phyloP scores from a whole-genome alignment of 1,140 invertebrate species.

The Pteromalus puparum region DNA sequence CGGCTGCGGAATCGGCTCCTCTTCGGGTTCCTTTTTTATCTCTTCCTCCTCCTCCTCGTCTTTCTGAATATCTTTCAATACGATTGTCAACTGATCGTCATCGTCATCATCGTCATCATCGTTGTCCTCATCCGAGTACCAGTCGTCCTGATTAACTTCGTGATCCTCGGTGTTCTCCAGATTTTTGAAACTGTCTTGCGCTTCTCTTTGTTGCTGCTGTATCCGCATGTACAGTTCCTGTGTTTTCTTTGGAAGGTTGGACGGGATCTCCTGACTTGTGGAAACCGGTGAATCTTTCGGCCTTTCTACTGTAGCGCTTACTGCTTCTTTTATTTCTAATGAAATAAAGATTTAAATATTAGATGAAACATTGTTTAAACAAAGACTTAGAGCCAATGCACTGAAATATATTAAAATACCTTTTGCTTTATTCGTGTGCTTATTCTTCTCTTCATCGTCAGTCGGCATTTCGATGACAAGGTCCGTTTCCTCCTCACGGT shows the following conservation, averaged over 20 bases:
- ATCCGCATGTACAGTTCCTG: slow-evolving; percentile 82
- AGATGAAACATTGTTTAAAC: neutral
- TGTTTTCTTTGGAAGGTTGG: slow-evolving; percentile 81
- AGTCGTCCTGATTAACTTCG: slow-evolving; percentile 80
- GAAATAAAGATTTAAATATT: neutral
- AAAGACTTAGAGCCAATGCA: neutral
- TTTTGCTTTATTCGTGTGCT: slow-evolving; percentile 50
- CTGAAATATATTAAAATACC: slow-evolving; percentile 41
- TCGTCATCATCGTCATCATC: slow-evolving; percentile 73
- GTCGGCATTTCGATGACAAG: slow-evolving; percentile 70
- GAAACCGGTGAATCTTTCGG: slow-evolving; percentile 31
- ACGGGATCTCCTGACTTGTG: slow-evolving; percentile 65
- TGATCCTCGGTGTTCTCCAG: slow-evolving; percentile 76
- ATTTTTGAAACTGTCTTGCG: slow-evolving; percentile 72
- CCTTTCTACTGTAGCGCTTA: slow-evolving; percentile 2
- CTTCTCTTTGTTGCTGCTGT: slow-evolving; percentile 80
- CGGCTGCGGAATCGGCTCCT: slow-evolving; percentile 48
- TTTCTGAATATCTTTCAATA: slow-evolving; percentile 67
- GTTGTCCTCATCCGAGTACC: slow-evolving; percentile 87
- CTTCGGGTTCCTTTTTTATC: slow-evolving; percentile 40
- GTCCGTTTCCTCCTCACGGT: slow-evolving; percentile 70
- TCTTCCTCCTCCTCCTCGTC: slow-evolving; percentile 63
- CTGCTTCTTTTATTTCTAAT: neutral
- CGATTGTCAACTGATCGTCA: slow-evolving; percentile 70
- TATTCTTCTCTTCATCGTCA: slow-evolving; percentile 67